Base-by-base conservation (phyloP, 2,113 vertebrate species). In the Actenoides lindsayi region DNA sequence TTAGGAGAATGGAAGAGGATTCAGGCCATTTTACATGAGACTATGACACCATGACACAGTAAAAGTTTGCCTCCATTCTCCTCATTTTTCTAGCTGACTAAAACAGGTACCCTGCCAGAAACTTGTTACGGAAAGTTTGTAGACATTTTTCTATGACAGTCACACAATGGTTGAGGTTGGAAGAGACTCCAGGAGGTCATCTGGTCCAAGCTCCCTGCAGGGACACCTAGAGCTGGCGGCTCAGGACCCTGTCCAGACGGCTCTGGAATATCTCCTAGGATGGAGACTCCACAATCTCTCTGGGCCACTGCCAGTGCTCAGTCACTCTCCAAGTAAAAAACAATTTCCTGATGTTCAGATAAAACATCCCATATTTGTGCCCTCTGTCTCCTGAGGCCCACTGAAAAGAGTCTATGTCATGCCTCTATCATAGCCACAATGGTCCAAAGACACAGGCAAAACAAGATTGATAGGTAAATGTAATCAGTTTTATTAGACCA, bases 131-230 rank as follows among this genome's bases (percentile, higher is more conserved):
- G 11, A 59, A 60, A 64, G 2, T 46, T 71, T 75, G 30, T 33
- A 35, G 35, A 4, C 28, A 8, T 68, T 50, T 73, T 42, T 4
- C 28, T 62, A 3, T 35, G 17, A 41, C 15, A 62, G 5, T 33
- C 15, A 37, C 8, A 18, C 21, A n/a, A 21, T 25, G 8, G 3
- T 6, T 83, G 77, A 57, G 9, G 7, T 33, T 74, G 69, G 37
- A 83, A 69, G 10, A 19, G 41, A 69, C 13, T 8, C 84, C 48
- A n/a, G 14, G 16, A 33, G 10, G 11, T n/a, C 39, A 28, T 9
- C 0, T 78, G 2, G 13, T 79, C 37, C 46, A 76, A 11, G 1
- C 5, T 5, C 2, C 1, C 15, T 50, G 18, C 24, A 76, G 8
- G 11, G 31, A 6, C 28, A 57, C 3, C 15, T 51, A 59, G 6